Percentiles rank a stretch among this genome's conserved stretches.
Conservation (phyloP, 2,888 invertebrate genomes). For the Poecilus cupreus region DNA sequence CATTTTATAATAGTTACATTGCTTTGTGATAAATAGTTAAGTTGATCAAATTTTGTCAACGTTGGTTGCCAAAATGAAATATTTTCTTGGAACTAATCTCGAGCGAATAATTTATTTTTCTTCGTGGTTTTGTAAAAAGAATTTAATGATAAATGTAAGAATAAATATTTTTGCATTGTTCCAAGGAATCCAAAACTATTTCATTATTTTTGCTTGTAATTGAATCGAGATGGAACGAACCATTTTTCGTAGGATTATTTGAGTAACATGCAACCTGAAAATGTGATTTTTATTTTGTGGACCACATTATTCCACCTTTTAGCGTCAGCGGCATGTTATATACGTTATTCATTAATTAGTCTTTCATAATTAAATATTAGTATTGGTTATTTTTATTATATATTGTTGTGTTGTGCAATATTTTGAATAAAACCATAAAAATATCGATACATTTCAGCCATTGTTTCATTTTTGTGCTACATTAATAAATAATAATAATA, state of each 20-base stretch:
- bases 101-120: background rate
- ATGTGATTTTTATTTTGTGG: constrained; percentile 18
- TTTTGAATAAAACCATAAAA: constrained; percentile 43
- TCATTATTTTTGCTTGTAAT: background rate
- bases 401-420: constrained; percentile 49
- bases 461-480: too few species aligned
- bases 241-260: background rate
- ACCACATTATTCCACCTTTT: constrained; percentile 8
- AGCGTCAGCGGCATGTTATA: constrained; percentile 1
- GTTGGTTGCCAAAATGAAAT: background rate
- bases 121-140: background rate
- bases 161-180: background rate
- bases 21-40: constrained; percentile 9
- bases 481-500: too few species aligned
- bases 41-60: background rate
- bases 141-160: background rate
- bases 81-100: background rate
- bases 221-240: background rate
- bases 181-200: background rate
- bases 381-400: constrained; percentile 47
- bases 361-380: constrained; percentile 12
- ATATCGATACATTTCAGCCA: too few species aligned
- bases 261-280: background rate
- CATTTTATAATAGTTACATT: constrained; percentile 37
- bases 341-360: constrained; percentile 1